phyloP scores from a whole-genome alignment of 2,888 invertebrate genomes.

The Drosophila neonasuta region DNA sequence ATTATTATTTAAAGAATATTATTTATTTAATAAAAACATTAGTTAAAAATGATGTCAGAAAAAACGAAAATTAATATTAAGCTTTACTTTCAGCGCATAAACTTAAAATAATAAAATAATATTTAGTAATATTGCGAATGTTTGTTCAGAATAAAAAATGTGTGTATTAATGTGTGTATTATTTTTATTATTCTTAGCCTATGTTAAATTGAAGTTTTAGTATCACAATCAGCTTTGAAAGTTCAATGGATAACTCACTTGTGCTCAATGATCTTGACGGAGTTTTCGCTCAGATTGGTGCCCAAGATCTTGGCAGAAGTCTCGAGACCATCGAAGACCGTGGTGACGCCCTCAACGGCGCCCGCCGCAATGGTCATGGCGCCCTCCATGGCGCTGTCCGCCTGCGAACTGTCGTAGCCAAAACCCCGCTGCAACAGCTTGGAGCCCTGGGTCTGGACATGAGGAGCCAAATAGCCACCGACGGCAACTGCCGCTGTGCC shows the following conservation, averaged over 20 bases:
- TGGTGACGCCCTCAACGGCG: conserved; percentile 87
- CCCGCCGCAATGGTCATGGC: conserved; percentile 87
- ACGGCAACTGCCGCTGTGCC: conserved; percentile 87
- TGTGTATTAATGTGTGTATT: too few relatives aligned
- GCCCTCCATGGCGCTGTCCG: conserved; percentile 84
- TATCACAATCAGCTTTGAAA: too few relatives aligned
- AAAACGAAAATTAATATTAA: too few relatives aligned
- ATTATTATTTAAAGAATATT: too few relatives aligned
- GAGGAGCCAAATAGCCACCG: conserved; percentile 87
- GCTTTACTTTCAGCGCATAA: too few relatives aligned
- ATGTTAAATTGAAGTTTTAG: too few relatives aligned
- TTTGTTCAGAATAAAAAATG: too few relatives aligned
- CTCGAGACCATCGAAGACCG: conserved; percentile 88
- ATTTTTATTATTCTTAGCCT: too few relatives aligned
- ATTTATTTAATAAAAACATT: too few relatives aligned
- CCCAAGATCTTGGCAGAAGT: conserved; percentile 87
- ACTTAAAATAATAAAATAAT: too few relatives aligned
- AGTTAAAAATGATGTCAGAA: too few relatives aligned
- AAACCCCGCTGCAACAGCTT: conserved; percentile 84
- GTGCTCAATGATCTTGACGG: conserved; percentile 88
- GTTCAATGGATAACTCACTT: conserved; percentile 83
- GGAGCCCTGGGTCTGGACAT: conserved; percentile 86
- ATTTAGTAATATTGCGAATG: too few relatives aligned
- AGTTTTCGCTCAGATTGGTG: conserved; percentile 86
- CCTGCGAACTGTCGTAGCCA: conserved; percentile 84